Conservation (phyloP, 2,797 vertebrate genomes). For the Heterohyrax brucei region DNA sequence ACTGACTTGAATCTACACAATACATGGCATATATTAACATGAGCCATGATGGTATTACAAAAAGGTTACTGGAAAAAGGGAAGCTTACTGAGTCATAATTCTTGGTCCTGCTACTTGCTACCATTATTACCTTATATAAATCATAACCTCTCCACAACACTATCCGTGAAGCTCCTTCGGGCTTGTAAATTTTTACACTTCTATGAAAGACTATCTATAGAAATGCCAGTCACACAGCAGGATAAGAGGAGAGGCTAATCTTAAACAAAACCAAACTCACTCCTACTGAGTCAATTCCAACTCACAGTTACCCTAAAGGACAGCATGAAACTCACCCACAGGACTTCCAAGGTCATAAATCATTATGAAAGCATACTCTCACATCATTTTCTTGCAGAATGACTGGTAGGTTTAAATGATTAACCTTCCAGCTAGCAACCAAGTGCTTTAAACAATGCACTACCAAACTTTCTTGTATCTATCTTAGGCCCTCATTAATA, state of each 20-base stretch:
- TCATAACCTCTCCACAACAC: constrained; percentile 24
- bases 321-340: no score
- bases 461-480: no score
- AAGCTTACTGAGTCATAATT: neutral
- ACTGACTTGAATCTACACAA: constrained; percentile 17
- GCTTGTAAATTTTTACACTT: constrained; percentile 2
- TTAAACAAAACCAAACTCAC: no score
- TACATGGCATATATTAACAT: neutral
- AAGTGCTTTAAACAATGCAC: no score
- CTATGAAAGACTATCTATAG: constrained; percentile 10
- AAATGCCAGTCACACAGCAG: constrained; percentile 54
- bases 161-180: constrained; percentile 1
- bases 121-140: constrained; percentile 46
- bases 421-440: no score
- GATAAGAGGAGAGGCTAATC: neutral
- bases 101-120: constrained; percentile 15
- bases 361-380: no score
- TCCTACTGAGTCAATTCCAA: no score
- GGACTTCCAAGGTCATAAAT: no score
- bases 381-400: no score
- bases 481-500: neutral
- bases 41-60: neutral
- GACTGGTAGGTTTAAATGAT: no score
- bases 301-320: no score
- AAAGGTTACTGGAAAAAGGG: neutral